A percentile compares a stretch with the other conserved stretches of the same genome.
Evolutionary conservation across 2,888 invertebrate genomes (phyloP).

Genomic region (Hyalella azteca): DNA sequence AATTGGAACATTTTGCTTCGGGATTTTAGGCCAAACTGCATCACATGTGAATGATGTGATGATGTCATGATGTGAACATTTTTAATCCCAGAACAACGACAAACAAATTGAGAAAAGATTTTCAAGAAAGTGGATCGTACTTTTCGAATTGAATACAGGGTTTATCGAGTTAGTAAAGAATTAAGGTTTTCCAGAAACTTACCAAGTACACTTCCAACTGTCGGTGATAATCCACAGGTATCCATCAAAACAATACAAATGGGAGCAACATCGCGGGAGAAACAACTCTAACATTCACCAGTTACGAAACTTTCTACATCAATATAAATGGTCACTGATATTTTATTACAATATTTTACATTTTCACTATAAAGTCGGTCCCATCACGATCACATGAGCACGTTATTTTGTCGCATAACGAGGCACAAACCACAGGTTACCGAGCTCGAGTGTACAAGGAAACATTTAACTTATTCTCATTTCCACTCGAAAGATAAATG

Average conservation of each 20-base stretch:
- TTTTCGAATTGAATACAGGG: no score
- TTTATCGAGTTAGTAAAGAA: no score
- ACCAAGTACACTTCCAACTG: conserved; percentile 5
- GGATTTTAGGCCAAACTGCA: no score
- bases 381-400: background rate
- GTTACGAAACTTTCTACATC: conserved; percentile 7
- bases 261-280: background rate
- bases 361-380: background rate
- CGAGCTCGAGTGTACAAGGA: background rate
- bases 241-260: conserved; percentile 25
- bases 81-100: no score
- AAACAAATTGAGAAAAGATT: no score
- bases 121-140: no score
- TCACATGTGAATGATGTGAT: no score
- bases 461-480: background rate
- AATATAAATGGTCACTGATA: background rate
- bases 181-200: no score
- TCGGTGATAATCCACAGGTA: conserved; percentile 30
- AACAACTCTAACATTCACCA: no score
- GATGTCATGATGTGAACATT: no score
- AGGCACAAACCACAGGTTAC: background rate
- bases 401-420: background rate
- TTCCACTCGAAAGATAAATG: background rate
- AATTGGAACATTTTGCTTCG: no score
- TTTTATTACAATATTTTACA: background rate